Evolutionary conservation across 2,797 vertebrate genomes (phyloP).

Genomic region (Macropus fuliginosus): DNA sequence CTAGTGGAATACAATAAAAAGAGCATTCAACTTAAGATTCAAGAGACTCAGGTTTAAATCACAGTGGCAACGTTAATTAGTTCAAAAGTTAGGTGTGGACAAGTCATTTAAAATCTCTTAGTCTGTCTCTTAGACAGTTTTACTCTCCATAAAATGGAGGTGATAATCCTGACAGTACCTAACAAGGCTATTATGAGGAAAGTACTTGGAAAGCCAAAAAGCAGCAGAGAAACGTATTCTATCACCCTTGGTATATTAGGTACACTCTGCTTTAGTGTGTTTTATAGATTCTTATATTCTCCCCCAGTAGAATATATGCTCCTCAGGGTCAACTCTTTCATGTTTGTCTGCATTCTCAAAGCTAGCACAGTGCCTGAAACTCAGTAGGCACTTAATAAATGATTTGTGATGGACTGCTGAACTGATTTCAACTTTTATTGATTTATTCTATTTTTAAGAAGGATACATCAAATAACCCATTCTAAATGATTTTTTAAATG

Average conservation of each 20-base stretch:
- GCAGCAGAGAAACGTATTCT: not conserved
- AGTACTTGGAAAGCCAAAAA: not conserved
- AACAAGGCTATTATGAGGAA: not conserved
- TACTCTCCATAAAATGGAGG: not conserved
- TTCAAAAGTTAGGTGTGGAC: not conserved
- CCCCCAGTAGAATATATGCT: not conserved
- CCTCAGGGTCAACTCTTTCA: not conserved
- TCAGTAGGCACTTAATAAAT: not conserved
- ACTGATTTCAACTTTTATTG: not conserved
- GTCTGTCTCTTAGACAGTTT: not conserved
- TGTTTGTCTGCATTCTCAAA: not conserved
- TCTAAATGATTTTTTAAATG: conserved; percentile 41
- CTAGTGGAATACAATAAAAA: not conserved
- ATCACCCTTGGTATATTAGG: not conserved
- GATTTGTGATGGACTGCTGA: not conserved
- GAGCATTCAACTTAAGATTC: not conserved
- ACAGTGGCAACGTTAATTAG: not conserved
- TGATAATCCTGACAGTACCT: not conserved
- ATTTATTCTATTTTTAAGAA: not conserved
- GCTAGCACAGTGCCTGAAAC: not conserved
- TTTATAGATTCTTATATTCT: not conserved
- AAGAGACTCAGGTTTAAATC: not conserved
- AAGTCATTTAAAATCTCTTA: not conserved
- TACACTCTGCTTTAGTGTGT: not conserved
- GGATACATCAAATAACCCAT: not conserved